Evolutionary conservation across 2,797 vertebrate genomes (phyloP), one percentile per base, ranked within the genome.

Genomic region (Poecilia velifera): DNA sequence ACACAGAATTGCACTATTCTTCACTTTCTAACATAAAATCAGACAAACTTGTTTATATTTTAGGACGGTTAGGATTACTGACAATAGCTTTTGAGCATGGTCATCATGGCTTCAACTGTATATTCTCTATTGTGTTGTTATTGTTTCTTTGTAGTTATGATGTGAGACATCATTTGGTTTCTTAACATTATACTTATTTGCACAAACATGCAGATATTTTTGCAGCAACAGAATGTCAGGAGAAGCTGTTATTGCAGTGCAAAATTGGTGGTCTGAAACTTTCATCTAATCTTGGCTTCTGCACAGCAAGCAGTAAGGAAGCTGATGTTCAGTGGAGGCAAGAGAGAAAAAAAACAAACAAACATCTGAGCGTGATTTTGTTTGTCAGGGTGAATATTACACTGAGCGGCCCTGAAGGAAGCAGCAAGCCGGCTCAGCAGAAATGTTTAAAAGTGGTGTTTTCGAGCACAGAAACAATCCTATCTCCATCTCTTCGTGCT

Each of bases 311-410:
- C 43, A 41, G 22, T 6, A 46, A 73, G 34, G 59, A 28, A 39
- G 18, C 31, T 45, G 76, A 76, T 39, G 78, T 25, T 13, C 49
- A 25, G 70, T 59, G 51, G 83, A 39, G 73, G 68, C 51, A 36
- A 53, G 49, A 51, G 41, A 5, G 7, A 41, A 41, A 53, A 57
- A 55, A 55, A 25, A n/a, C 20, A 76, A 73, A n/a, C 20, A 76
- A 73, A 47, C 16, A 59, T 82, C 59, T 82, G 77, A 76, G 47
- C 22, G 43, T 76, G 74, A 77, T 45, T 79, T 62, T 76, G 76
- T 84, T 78, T 82, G 83, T 62, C 72, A 78, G 43, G 70, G 71
- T 68, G 72, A 74, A 78, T 79, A 36, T 89, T 82, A 81, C 78
- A 34, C 41, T 75, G 55, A 51, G 68, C 18, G 9, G 39, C 47